phyloP scores from a whole-genome alignment of 2,888 invertebrate species.

The Drosophila anomalata region DNA sequence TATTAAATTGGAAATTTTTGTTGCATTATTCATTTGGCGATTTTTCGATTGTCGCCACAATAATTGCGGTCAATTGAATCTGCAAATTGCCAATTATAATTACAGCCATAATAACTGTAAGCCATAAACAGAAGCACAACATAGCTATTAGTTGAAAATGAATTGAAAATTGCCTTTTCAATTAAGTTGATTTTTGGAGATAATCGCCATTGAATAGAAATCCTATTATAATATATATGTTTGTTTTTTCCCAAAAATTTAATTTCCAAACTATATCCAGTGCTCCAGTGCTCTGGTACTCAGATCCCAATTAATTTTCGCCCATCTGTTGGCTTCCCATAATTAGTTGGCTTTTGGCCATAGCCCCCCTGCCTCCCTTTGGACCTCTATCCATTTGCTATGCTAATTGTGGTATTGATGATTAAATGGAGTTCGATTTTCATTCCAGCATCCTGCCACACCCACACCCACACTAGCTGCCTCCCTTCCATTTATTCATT shows the following conservation, averaged over 20 bases:
- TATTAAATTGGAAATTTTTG: conserved; percentile 34
- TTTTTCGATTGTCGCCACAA: conserved; percentile 33
- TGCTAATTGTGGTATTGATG: conserved; percentile 6
- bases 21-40: conserved; percentile 54
- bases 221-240: too few species aligned
- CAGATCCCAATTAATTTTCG: conserved; percentile 21
- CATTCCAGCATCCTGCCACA: conserved; percentile 3
- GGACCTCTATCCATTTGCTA: background rate
- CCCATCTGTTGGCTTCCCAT: conserved; percentile 10
- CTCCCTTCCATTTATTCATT: background rate
- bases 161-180: conserved; percentile 24
- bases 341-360: conserved; percentile 8
- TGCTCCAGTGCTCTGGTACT: background rate
- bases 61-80: conserved; percentile 58
- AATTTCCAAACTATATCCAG: too few species aligned
- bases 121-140: background rate
- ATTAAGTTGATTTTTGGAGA: conserved; percentile 8
- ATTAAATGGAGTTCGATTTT: conserved; percentile 27
- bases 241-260: too few species aligned
- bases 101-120: conserved; percentile 29
- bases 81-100: conserved; percentile 53
- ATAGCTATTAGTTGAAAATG: conserved; percentile 12
- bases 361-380: background rate
- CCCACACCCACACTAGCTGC: background rate
- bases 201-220: background rate